phyloP scores from a whole-genome alignment of 2,113 vertebrate genomes.

The Tenrec ecaudatus region DNA sequence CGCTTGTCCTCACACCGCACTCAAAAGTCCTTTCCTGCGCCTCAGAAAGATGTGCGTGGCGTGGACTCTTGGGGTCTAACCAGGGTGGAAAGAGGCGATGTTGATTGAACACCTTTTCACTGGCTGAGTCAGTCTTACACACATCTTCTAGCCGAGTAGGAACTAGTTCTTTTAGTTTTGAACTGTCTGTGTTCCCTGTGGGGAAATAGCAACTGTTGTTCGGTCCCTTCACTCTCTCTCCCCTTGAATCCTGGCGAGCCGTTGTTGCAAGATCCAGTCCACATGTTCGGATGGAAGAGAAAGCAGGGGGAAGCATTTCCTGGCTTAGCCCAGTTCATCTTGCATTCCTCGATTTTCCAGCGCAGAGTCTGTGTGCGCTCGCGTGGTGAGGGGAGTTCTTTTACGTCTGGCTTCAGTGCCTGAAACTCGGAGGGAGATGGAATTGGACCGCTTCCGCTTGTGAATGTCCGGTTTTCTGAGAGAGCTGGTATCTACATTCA shows the following conservation, averaged over 20 bases:
- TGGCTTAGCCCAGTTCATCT: not conserved
- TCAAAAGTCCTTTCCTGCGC: not conserved
- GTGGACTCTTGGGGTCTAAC: not conserved
- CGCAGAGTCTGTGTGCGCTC: rapidly evolving
- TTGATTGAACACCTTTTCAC: not conserved
- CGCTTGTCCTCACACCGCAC: too few species aligned
- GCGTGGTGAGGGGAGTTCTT: not conserved
- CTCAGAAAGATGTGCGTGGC: not conserved
- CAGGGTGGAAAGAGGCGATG: not conserved
- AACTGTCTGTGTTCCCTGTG: not conserved
- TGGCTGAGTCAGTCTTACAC: not conserved
- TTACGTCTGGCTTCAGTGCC: not conserved
- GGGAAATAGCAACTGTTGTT: not conserved
- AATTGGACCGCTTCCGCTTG: not conserved
- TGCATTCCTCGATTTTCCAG: not conserved
- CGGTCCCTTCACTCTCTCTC: not conserved
- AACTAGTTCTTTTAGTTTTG: not conserved
- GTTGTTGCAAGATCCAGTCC: not conserved
- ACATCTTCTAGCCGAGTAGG: not conserved
- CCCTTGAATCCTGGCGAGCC: not conserved
- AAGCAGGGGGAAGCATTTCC: not conserved
- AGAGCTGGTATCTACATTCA: not conserved
- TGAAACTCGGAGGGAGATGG: not conserved
- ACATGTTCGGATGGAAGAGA: not conserved
- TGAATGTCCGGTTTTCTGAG: not conserved